Conservation (phyloP, 2,797 vertebrate species). For the Scolopax bukidnonensis region DNA sequence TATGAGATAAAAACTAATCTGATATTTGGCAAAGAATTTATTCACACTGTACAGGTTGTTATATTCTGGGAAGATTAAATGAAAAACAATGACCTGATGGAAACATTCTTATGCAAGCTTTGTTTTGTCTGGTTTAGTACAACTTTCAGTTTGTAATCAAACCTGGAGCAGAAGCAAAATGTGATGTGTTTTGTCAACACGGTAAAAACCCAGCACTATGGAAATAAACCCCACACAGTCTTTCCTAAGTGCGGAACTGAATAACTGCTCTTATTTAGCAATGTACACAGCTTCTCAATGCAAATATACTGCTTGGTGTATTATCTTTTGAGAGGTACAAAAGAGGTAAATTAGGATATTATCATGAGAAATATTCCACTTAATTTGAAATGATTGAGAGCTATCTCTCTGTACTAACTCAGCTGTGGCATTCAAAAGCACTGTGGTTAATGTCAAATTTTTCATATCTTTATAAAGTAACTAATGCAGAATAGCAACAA, state of each 20-base stretch:
- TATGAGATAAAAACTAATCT: background rate
- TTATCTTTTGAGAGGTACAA: conserved; percentile 38
- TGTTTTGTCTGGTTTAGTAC: background rate
- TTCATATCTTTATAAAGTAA: conserved; percentile 36
- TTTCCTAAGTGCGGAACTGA: background rate
- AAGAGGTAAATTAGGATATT: conserved; percentile 62
- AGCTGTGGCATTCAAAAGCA: conserved; percentile 32
- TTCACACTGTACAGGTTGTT: background rate
- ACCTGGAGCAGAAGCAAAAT: background rate
- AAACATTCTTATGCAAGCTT: background rate
- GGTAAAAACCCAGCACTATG: background rate
- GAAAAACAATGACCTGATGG: background rate
- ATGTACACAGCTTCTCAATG: conserved; percentile 8
- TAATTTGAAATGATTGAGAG: conserved; percentile 50
- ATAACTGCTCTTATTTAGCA: conserved; percentile 6
- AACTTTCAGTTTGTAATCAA: background rate
- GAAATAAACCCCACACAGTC: background rate
- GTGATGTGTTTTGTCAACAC: background rate
- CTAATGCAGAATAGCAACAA: conserved; percentile 45
- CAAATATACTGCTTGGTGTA: conserved; percentile 40
- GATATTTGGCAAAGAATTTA: background rate
- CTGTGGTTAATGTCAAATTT: conserved; percentile 31
- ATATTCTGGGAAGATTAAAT: background rate
- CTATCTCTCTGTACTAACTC: conserved; percentile 45
- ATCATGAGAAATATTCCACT: conserved; percentile 60